A percentile compares a stretch with the other conserved stretches of the same genome.
Evolutionary conservation across 2,113 vertebrate species (phyloP).

Genomic region (Neolamprologus fasciatus): DNA sequence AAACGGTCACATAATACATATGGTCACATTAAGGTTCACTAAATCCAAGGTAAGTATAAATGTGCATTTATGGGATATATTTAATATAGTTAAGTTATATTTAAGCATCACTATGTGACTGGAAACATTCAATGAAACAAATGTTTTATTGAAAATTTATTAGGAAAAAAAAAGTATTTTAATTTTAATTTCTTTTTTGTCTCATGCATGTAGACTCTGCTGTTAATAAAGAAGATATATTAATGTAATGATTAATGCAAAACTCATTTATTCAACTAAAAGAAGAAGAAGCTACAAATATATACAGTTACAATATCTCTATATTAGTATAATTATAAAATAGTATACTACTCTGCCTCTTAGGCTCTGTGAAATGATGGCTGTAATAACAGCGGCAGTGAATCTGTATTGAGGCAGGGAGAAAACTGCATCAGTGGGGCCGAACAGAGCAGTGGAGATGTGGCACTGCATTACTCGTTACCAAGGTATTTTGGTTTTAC

Average conservation of each 20-base stretch:
- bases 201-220: background rate
- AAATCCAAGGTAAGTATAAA: background rate
- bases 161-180: background rate
- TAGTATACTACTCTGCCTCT: background rate
- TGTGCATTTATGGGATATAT: background rate
- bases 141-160: background rate
- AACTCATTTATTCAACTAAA: background rate
- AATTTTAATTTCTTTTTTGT: background rate
- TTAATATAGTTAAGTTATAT: background rate
- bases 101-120: background rate
- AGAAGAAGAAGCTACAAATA: background rate
- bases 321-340: background rate
- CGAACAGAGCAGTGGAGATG: background rate
- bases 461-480: background rate
- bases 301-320: background rate
- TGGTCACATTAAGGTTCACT: background rate
- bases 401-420: background rate
- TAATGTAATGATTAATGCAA: background rate
- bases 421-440: background rate
- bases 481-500: background rate
- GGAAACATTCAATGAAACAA: background rate
- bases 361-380: background rate
- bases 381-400: background rate
- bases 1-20: background rate
- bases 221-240: background rate